Base-by-base conservation (phyloP, 2,113 vertebrate genomes). In the Microcebus lehilahytsara region DNA sequence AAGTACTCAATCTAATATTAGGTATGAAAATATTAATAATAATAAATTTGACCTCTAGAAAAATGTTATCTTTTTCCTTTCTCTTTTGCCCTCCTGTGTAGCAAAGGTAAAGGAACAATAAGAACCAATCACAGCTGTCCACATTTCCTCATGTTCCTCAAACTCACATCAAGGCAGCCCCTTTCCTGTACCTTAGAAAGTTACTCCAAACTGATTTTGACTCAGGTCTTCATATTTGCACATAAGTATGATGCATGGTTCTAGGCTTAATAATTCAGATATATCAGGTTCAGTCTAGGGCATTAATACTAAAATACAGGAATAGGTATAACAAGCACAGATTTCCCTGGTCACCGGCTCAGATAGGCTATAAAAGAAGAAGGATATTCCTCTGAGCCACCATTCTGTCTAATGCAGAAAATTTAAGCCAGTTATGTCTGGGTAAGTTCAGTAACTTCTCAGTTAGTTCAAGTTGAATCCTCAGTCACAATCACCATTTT, bases 11-110 rank as follows among this genome's bases (percentile, higher is more conserved):
- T 86, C 67, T 87, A 92, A 95, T 46, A 9, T 91, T 49, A 93
- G 20, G 27, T 85, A 37, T 88, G 92, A 94, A 88, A 94, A 95
- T 97, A 84, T 62, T 71, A 83, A 95, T 89, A 91, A 69, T 67
- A 85, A 95, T 72, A 93, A 49, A 93, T 77, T 79, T 89, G 27
- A 46, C 20, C 20, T 80, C 92, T 85, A 22, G 25, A 92, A 80
- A 95, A 75, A 42, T 1, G 56, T 83, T 67, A 74, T 72, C 1
- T 56, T 88, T 91, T 81, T 88, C 42, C n/a, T 90, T 81, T 93
- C 71, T 91, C 51, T 93, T 89, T 85, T 96, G 9, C 60, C 37
- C 40, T 92, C 56, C 30, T 83, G 37, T 87, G 72, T 40, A 88
- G 20, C 46, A 88, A 94, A 93, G 60, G 30, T 90, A 75, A 94